Conservation (phyloP, 2,797 vertebrate genomes). For the Rhabdophis nuchalis region DNA sequence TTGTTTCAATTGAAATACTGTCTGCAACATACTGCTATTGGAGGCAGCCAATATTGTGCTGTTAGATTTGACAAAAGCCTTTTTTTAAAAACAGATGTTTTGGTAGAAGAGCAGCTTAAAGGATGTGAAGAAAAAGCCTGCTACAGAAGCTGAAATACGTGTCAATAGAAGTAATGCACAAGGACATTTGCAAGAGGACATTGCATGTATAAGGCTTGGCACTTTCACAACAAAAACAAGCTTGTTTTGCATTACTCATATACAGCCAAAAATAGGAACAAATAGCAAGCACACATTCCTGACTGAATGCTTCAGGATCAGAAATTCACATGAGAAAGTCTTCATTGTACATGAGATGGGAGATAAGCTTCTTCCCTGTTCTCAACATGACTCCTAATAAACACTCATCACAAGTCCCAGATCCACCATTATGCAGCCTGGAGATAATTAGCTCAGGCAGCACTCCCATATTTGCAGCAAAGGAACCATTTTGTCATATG, state of each 20-base stretch:
- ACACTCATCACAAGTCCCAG: neutral
- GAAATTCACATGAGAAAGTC: neutral
- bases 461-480: neutral
- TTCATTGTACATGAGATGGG: neutral
- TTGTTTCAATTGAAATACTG: slow-evolving; percentile 1
- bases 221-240: neutral
- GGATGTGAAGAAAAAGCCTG: neutral
- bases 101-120: neutral
- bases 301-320: slow-evolving; percentile 1
- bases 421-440: neutral
- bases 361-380: neutral
- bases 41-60: neutral
- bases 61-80: slow-evolving; percentile 14
- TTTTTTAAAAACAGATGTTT: neutral
- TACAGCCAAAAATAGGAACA: slow-evolving; percentile 5
- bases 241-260: slow-evolving; percentile 4
- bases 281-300: slow-evolving; percentile 26
- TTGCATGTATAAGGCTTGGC: slow-evolving; percentile 3
- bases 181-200: slow-evolving; percentile 6
- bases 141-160: slow-evolving; percentile 3
- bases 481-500: neutral
- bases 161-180: neutral
- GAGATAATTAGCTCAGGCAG: neutral
- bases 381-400: neutral
- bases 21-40: neutral